Base-by-base conservation (phyloP, 2,113 vertebrate genomes). In the Petroica traversi region DNA sequence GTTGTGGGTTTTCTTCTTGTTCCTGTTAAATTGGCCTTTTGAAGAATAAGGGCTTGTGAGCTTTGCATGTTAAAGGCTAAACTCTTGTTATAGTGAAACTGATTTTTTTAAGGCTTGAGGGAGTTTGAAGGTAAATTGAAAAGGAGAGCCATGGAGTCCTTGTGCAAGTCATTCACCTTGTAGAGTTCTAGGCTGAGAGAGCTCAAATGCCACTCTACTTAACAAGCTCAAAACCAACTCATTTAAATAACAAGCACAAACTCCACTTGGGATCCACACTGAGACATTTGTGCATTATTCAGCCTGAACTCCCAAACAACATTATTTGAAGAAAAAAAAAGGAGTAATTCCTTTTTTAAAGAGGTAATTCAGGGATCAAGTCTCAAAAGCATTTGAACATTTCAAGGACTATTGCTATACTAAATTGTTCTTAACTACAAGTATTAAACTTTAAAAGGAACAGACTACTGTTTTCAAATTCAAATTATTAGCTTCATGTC, bases 171-270 rank as follows among this genome's bases (percentile, higher is more conserved):
- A 91, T 85, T 96, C 89, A 96, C 96, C 94, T 85, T 74, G 91
- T 67, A 95, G 95, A 94, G 93, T 61, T 93, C 83, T 83, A 95
- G 92, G 63, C 71, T 93, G 85, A 85, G 93, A 91, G 63, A 46
- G 48, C 97, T 97, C 93, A 92, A 95, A 95, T 85, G 77, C 88
- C 79, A 89, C 92, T 96, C 92, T 79, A 86, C 67, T 71, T 95
- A 97, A 95, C 91, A 94, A 93, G 83, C 77, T 97, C 74, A 88
- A 89, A 96, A 83, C 4, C 81, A 86, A 69, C 87, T 91, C 76
- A 95, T 96, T 96, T 96, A 95, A 95, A 96, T 96, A 96, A 94
- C 89, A 94, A 86, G 83, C 74, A 91, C 63, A 91, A 92, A 46
- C 76, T 91, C 85, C 92, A 89, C 94, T 96, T 91, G 95, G 95